A percentile compares a stretch with the other conserved stretches of the same genome.
Conservation (phyloP, 2,113 vertebrate species). For the Corythaeola cristata region DNA sequence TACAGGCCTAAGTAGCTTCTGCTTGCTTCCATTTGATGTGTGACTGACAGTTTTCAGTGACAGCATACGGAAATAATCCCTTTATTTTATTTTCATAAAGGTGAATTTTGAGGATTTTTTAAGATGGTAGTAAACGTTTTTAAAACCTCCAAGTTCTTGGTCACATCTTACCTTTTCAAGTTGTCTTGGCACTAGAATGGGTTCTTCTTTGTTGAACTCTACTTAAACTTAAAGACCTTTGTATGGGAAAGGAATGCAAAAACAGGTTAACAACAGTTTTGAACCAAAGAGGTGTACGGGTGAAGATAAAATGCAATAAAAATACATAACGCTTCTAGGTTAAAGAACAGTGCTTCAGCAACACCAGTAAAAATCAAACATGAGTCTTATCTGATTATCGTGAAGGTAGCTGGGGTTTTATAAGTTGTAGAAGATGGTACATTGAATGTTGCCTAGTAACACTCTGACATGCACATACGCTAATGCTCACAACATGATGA, state of each 20-base stretch:
- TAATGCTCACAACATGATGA: background rate
- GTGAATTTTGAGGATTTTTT: background rate
- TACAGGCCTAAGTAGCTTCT: background rate
- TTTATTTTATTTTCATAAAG: background rate
- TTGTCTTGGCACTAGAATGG: background rate
- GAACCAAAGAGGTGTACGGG: background rate
- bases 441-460: background rate
- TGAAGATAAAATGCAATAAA: background rate
- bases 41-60: background rate
- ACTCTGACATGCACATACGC: fast-evolving
- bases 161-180: constrained; percentile 24
- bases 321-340: background rate
- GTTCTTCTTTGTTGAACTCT: background rate
- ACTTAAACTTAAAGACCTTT: background rate
- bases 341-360: background rate
- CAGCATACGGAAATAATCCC: background rate
- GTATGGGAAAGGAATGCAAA: background rate
- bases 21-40: background rate
- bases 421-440: background rate
- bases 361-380: background rate
- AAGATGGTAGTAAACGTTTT: background rate
- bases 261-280: background rate
- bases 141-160: background rate
- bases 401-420: background rate
- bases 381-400: background rate